Evolutionary conservation across 2,888 invertebrate species (phyloP), one percentile per base, ranked within the genome.

Genomic region (Luperina nickerlii): DNA sequence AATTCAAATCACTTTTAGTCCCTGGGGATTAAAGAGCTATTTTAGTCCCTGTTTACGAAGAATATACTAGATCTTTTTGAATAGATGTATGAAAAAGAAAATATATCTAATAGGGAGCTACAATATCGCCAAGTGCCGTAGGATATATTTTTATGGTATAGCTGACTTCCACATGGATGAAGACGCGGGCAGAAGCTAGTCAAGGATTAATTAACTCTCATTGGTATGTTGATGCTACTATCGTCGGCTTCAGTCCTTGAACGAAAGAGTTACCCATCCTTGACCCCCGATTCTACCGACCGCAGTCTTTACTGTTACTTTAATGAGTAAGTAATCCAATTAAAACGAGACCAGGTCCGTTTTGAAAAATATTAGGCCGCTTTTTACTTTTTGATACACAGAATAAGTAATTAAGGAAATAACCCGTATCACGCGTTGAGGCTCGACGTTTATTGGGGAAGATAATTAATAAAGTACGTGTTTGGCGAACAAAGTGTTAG

Each of bases 401-500:
- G 87, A 75, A 84, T 85, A 80, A 75, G 63, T 87, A 76, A 80
- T 87, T 67, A 75, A 73, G 71, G 70, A 79, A 76, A 71, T 63
- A 83, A 67, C 74, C 72, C 79, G 74, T 79, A 65, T 83, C 83
- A 62, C 68, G 76, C 69, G 74, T 51, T 74, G 60, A 67, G 67
- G 70, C 84, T 79, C 62, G 48, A 79, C 70, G 70, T 79, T 87
- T 79, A 75, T 82, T 69, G 71, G 65, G 72, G 69, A 72, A 78
- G 82, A 70, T 86, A 86, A 86, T 86, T 86, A 84, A 86, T 86
- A 82, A 74, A 82, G 73, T 86, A 86, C 86, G 78, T 86, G 83
- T 76, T 77, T 70, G 70, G 82, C 48, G 51, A 73, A 57, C 82
- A 66, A 80, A 83, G 86, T 81, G 76, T 63, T 83, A 51, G 76